Base-by-base conservation (phyloP, 2,113 vertebrate genomes). In the Haplochromis vanheusdeni region DNA sequence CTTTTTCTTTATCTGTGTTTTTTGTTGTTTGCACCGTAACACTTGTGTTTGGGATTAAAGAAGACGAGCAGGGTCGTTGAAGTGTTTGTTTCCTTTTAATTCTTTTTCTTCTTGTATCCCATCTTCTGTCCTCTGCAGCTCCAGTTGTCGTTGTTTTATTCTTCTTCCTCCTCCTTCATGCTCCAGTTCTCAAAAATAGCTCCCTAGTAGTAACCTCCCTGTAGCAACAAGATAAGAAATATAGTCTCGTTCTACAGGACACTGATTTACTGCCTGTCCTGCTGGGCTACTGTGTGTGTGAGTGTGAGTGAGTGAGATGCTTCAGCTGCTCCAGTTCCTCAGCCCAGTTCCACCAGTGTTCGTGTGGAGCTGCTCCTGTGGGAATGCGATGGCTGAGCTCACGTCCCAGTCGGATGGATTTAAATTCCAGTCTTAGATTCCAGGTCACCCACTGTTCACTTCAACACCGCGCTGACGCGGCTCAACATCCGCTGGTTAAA, bases 241-340 rank as follows among this genome's bases (percentile, higher is more conserved):
- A 60, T 55, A 37, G 60, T n/a, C 47, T 80, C 28, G 6, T 81
- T 14, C 62, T 62, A 28, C 42, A 55, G 89, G 79, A 60, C 81
- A 9, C 49, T 92, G 90, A 91, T 89, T 92, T 85, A 91, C 42
- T 79, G 87, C 21, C 80, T n/a, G 33, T 70, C 86, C 73, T 84
- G 86, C 86, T 80, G 75, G 14, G 68, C 10, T 3, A n/a, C 26
- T 4, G 55, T 55, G 35, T 51, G 11, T 85, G 82, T 23, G 65
- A 14, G 12, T 13, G 40, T 13, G 42, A 17, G 17, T 37, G 73
- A 33, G 65, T 2, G 68, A 11, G 70, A 75, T 75, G 45, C 60
- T 83, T 86, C 90, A 93, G 86, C 90, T 91, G 92, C 92, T 89
- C 88, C 47, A 65, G 51, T 87, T 91, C 84, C 65, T 91, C 89